phyloP scores from a whole-genome alignment of 2,797 vertebrate species.

The Pempheris klunzingeri region DNA sequence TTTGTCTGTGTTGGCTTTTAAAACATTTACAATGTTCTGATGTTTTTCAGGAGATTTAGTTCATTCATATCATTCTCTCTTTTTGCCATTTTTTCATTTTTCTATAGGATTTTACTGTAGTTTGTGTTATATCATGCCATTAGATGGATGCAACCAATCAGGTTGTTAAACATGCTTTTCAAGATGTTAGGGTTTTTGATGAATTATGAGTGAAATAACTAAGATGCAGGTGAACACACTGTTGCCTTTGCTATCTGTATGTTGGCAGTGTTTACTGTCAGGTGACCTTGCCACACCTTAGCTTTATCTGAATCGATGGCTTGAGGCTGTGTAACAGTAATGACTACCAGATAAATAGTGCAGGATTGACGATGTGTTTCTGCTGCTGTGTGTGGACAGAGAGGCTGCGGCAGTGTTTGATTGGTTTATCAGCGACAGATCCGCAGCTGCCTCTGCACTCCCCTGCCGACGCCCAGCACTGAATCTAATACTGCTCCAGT shows the following conservation, averaged over 20 bases:
- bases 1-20: neutral
- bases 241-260: conserved; percentile 24
- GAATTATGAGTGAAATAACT: neutral
- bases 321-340: conserved; percentile 30
- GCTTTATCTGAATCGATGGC: conserved; percentile 42
- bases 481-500: conserved; percentile 61
- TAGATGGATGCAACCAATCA: neutral
- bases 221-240: neutral
- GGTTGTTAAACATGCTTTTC: neutral
- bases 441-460: conserved; percentile 54
- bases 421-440: conserved; percentile 53
- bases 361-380: conserved; percentile 35
- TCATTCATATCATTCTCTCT: neutral
- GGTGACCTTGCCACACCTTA: conserved; percentile 61
- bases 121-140: neutral
- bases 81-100: neutral
- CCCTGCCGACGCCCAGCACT: conserved; percentile 42
- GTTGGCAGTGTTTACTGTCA: conserved; percentile 18
- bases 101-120: neutral
- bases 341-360: conserved; percentile 35
- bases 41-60: neutral
- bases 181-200: neutral
- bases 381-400: conserved; percentile 33
- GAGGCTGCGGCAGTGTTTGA: conserved; percentile 41
- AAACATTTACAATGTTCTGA: neutral